Conservation (phyloP, 2,113 vertebrate genomes). For the Halcyon malimbica region DNA sequence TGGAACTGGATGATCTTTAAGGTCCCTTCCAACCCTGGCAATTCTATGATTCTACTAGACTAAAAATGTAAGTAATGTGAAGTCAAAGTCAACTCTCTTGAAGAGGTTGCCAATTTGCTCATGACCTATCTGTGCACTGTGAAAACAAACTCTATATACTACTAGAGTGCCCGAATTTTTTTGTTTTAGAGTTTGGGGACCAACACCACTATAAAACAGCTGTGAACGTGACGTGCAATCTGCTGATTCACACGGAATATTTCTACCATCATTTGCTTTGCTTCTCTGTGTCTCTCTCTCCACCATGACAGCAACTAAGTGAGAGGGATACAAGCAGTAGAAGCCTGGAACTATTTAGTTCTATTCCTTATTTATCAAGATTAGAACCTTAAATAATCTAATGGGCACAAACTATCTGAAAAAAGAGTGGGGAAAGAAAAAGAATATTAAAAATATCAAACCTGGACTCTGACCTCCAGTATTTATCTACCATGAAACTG, state of each 20-base stretch:
- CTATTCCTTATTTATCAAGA: not conserved
- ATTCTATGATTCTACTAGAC: not conserved
- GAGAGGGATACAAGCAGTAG: not conserved
- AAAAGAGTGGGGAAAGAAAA: not conserved
- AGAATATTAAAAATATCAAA: not conserved
- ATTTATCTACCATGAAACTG: not conserved
- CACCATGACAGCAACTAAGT: not conserved
- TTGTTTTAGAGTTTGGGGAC: not conserved
- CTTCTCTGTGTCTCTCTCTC: not conserved
- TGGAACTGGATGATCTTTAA: not conserved
- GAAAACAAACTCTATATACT: not conserved
- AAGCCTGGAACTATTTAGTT: not conserved
- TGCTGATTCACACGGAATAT: not conserved
- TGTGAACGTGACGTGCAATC: not conserved
- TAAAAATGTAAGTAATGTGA: not conserved
- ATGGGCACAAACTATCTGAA: not conserved
- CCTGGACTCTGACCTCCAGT: not conserved
- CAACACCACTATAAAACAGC: not conserved
- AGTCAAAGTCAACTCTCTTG: not conserved
- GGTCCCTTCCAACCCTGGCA: no score
- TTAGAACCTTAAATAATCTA: not conserved
- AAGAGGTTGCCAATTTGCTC: not conserved
- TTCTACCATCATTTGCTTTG: not conserved
- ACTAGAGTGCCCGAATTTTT: not conserved
- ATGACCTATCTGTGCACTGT: not conserved